Evolutionary conservation across 2,888 invertebrate species (phyloP), one percentile per base, ranked within the genome.

Genomic region (Pseudococcus longispinus): DNA sequence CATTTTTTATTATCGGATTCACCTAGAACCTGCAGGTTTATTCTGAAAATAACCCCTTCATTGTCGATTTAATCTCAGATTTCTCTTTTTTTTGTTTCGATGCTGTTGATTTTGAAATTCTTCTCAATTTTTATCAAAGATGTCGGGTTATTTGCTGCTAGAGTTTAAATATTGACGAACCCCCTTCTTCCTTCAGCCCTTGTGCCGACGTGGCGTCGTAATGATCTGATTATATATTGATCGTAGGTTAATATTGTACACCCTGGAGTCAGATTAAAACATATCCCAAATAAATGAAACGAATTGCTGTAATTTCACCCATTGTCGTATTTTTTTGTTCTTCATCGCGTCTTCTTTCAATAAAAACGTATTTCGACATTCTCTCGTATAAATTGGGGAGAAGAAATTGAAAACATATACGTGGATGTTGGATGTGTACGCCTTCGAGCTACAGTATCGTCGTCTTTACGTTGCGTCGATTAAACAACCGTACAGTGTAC

Each of bases 341-440:
- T 37, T 37, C 37, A 6, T 37, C 37, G 55, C 65, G 13, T 26
- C 18, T 23, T 65, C 15, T 77, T 77, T 77, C 77, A 77, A 77
- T 77, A 77, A 77, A 77, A 77, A 1, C 77, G 8, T 18, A 55
- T 6, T 29, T 29, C 29, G 15, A 23, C 11, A 5, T 37, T 37
- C 77, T 37, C 77, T 77, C 77, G 29, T 77, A 8, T 37, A 77
- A 77, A 77, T 77, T 77, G 77, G 77, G 77, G 77, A n/a, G 77
- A 77, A 77, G 77, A 77, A 77, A 77, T 77, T n/a, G 77, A 77
- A 77, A 37, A 77, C 77, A 77, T 55, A 46, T 55, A 46, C 15
- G 46, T 29, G 29, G 26, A 65, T 23, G 13, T 26, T 26, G 13
- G 11, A 26, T 8, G 37, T 9, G 37, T 37, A 13, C 11, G 65